Evolutionary conservation across 1,140 invertebrate genomes (phyloP), one percentile per base, ranked within the genome.

Genomic region (Diorhabda sublineata): DNA sequence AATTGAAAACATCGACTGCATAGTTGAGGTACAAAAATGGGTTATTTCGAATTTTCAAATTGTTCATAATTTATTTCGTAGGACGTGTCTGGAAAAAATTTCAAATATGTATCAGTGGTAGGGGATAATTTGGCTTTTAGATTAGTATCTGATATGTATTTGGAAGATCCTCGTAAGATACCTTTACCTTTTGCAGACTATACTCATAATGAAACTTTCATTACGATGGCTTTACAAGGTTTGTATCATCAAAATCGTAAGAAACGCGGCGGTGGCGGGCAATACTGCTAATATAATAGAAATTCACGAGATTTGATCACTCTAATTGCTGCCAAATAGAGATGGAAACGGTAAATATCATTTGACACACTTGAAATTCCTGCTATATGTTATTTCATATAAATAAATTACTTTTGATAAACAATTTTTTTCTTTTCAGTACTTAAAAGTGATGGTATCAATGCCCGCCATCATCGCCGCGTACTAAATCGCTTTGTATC

Each of bases 41-140:
- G 26, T 26, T 26, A 26, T 26, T 6, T 52, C 5, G 8, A 52
- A 52, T 52, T 52, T 52, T 8, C 0, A 6, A 52, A 52, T 6
- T 52, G n/a, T 52, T 52, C 8, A 8, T 52, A 6, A 8, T 52
- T 52, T 52, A 52, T 52, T 52, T 4, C 47, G 26, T 26, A 52
- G 47, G 47, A 52, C 4, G 47, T 8, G n/a, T 52, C 47, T 52
- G 26, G 59, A 5, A 41, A 61, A 8, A 42, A 43, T 43, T 43
- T 61, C 8, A 61, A 61, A 42, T 61, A 41, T 8, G n/a, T 41
- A 42, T 9, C 26, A 26, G 9, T 61, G 8, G 42, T 6, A 61
- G 42, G 26, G 42, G 59, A 61, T 41, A 61, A 61, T 4, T 9
- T 61, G 8, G 59, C 59, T 4, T 61, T 61, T 43, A 61, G 42